Percentiles rank a stretch among this genome's conserved stretches.
phyloP scores from a whole-genome alignment of 2,888 invertebrate genomes.

The Dryobotodes eremita region DNA sequence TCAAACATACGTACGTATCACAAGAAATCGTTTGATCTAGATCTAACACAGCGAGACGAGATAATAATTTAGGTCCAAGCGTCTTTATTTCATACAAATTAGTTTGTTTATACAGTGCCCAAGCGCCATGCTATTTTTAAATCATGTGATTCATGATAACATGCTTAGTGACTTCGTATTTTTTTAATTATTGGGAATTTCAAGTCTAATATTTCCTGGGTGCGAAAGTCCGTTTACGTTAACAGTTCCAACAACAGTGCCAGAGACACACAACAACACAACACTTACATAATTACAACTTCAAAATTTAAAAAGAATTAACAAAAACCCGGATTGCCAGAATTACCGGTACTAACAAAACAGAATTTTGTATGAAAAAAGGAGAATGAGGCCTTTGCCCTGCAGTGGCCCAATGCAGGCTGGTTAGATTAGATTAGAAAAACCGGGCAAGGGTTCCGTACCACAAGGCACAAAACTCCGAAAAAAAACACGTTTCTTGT shows the following conservation, averaged over 20 bases:
- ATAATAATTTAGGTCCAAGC: slow-evolving; percentile 41
- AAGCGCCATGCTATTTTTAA: slow-evolving; percentile 29
- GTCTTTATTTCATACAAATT: slow-evolving; percentile 32
- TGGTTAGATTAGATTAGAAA: background rate
- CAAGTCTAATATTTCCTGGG: background rate
- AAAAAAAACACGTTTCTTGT: too few relatives aligned
- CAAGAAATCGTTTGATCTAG: slow-evolving; percentile 43
- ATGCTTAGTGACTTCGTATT: slow-evolving; percentile 11
- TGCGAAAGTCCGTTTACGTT: background rate
- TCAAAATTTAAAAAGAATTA: background rate
- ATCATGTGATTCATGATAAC: slow-evolving; percentile 7
- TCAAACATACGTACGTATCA: slow-evolving; percentile 12
- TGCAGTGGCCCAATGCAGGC: background rate
- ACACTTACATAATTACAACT: too few relatives aligned
- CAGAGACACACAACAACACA: background rate
- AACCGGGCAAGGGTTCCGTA: too few relatives aligned
- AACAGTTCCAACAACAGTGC: background rate
- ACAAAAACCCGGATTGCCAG: background rate
- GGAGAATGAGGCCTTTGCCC: background rate
- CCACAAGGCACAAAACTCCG: too few relatives aligned
- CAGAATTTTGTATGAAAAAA: background rate
- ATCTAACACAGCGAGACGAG: slow-evolving; percentile 7
- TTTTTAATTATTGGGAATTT: slow-evolving; percentile 33
- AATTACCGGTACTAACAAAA: background rate
- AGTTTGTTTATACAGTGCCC: slow-evolving; percentile 40